Conservation (phyloP, 2,797 vertebrate species). For the Triplophysa bombifrons region DNA sequence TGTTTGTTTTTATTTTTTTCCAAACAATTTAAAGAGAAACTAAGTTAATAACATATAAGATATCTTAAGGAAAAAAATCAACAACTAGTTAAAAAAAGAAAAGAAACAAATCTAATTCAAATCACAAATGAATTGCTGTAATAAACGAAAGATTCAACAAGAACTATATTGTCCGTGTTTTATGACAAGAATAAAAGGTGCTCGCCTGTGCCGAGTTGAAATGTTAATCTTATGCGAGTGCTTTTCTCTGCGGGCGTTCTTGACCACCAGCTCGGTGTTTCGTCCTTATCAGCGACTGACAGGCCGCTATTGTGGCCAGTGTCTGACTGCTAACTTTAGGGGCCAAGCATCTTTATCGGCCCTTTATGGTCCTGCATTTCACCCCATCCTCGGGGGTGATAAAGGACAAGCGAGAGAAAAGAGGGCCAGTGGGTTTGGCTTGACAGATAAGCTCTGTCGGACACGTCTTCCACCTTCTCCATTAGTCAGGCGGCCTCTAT, state of each 20-base stretch:
- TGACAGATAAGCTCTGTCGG: constrained; percentile 61
- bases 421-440: constrained; percentile 51
- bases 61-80: no score
- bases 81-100: no score
- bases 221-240: constrained; percentile 20
- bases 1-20: no score
- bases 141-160: not conserved
- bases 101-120: not conserved
- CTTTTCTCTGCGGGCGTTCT: constrained; percentile 58
- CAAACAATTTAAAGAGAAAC: no score
- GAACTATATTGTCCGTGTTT: constrained; percentile 7
- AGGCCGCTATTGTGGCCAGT: constrained; percentile 65
- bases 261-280: constrained; percentile 59
- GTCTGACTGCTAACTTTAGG: constrained; percentile 60
- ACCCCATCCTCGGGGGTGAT: constrained; percentile 63
- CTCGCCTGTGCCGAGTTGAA: not conserved
- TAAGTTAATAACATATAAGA: no score
- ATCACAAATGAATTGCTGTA: not conserved
- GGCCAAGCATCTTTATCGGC: constrained; percentile 77
- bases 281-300: constrained; percentile 72
- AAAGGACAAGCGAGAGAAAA: constrained; percentile 45
- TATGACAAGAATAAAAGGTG: not conserved
- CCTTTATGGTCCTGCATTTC: constrained; percentile 48
- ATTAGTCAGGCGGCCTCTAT: constrained; percentile 65
- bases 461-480: constrained; percentile 63